phyloP scores from a whole-genome alignment of 2,797 vertebrate genomes.

The Mormyrus hasselquistii region DNA sequence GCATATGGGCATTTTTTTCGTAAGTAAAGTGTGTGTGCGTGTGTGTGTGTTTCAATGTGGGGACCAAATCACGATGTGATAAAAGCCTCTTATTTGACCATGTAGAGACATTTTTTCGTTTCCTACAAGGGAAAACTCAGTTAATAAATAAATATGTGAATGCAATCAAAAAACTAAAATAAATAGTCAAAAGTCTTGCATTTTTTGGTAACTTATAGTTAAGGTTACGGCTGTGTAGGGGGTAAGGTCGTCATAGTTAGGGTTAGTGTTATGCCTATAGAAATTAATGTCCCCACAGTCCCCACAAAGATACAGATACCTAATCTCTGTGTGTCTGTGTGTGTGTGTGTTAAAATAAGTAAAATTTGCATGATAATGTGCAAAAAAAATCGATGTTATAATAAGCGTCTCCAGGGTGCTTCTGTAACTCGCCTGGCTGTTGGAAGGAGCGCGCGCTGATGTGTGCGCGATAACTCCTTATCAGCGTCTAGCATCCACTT shows the following conservation, averaged over 20 bases:
- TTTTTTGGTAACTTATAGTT: background rate
- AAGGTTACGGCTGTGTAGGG: background rate
- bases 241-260: background rate
- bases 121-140: background rate
- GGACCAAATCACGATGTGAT: background rate
- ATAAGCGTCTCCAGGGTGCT: conserved; percentile 54
- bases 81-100: background rate
- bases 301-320: background rate
- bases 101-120: background rate
- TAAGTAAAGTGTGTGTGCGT: background rate
- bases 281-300: background rate
- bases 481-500: conserved; percentile 63
- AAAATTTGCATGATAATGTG: conserved; percentile 63
- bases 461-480: conserved; percentile 70
- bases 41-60: background rate
- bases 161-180: background rate
- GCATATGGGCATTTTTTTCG: background rate
- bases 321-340: background rate
- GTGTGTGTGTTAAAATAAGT: conserved; percentile 40
- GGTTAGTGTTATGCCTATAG: background rate
- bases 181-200: background rate
- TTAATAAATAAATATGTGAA: background rate
- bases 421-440: conserved; percentile 58
- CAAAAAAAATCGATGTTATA: conserved; percentile 48
- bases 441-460: conserved; percentile 55